These are phyloP conservation scores for Oasisia sp. DNA, from an alignment of 2,888 invertebrate genomes.

Conservation along the genomic window DNA sequence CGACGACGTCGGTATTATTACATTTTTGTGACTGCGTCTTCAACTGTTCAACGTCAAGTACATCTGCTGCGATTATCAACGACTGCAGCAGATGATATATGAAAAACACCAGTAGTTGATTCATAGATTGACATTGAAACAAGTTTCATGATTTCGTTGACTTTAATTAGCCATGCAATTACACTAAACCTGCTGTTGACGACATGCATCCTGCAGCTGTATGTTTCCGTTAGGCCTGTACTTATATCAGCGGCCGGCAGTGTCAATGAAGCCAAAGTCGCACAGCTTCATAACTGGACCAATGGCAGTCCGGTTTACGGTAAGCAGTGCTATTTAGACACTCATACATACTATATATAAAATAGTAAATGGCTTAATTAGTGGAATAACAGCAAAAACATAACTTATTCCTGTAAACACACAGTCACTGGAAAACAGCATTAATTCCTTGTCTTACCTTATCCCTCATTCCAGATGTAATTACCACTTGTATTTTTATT, in stretches of 20 bases:
- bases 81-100: not conserved
- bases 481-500: no score
- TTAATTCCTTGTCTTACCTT: no score
- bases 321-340: not conserved
- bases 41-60: no score
- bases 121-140: not conserved
- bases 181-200: not conserved
- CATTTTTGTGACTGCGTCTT: no score
- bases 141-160: slow-evolving; percentile 8
- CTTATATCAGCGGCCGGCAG: not conserved
- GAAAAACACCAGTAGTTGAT: not conserved
- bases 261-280: not conserved
- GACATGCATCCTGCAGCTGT: not conserved
- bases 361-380: no score
- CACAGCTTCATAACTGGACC: not conserved
- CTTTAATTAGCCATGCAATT: not conserved
- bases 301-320: not conserved
- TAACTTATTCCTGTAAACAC: no score
- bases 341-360: not conserved
- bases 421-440: no score
- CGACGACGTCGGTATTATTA: no score
- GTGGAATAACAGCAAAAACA: no score
- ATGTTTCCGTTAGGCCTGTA: not conserved
- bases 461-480: no score
- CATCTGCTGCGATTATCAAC: not conserved